These are phyloP conservation scores for Pandion haliaetus DNA, from an alignment of 2,113 vertebrate species.

Conservation along the genomic window DNA sequence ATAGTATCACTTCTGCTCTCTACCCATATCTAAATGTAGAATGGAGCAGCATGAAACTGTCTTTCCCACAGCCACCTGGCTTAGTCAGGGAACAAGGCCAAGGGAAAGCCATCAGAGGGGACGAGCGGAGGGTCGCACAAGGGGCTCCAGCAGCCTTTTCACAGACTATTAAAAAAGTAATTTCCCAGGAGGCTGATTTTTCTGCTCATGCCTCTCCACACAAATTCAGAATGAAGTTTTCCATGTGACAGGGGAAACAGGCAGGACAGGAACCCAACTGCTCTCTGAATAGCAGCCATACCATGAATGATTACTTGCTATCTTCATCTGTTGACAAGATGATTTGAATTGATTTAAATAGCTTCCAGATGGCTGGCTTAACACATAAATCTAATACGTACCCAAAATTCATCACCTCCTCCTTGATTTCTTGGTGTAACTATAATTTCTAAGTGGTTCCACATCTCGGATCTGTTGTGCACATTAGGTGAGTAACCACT, in stretches of 20 bases:
- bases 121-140: not conserved
- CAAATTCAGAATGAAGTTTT: not conserved
- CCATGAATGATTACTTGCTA: not conserved
- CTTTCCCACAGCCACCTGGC: slow-evolving; percentile 57
- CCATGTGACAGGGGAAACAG: not conserved
- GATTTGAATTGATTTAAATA: not conserved
- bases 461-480: not conserved
- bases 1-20: slow-evolving; percentile 4
- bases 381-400: not conserved
- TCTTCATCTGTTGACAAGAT: not conserved
- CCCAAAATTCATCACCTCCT: not conserved
- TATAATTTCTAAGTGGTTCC: not conserved
- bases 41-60: not conserved
- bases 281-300: not conserved
- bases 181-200: not conserved
- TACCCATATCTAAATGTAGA: slow-evolving; percentile 2
- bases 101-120: not conserved
- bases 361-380: not conserved
- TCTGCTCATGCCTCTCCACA: not conserved
- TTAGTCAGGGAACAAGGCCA: not conserved
- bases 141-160: not conserved
- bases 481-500: not conserved
- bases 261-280: not conserved
- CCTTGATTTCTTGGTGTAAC: not conserved
- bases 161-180: not conserved